Conservation (phyloP, 37 sponge, comb jelly and placozoan species). For the Aplysina aerophoba region DNA sequence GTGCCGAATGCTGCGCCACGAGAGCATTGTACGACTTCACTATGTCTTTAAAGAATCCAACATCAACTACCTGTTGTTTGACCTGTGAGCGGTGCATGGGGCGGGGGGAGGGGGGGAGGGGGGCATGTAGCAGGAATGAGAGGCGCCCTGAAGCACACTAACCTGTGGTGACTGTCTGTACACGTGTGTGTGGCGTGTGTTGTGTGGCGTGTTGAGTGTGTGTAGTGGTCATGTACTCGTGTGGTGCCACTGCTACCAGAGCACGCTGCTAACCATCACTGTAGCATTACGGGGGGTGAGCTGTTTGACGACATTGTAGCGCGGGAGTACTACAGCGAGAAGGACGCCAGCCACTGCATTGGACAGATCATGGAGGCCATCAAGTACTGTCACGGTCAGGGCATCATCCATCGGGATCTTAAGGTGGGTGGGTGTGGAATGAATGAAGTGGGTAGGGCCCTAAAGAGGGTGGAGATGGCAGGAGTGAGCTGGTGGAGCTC, state of each 20-base stretch:
- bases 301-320: slow-evolving; percentile 96
- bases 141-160: background rate
- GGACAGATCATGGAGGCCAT: slow-evolving; percentile 87
- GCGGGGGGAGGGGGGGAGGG: background rate
- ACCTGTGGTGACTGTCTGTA: background rate
- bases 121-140: background rate
- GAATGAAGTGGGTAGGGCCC: too few species aligned
- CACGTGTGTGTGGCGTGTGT: background rate
- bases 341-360: slow-evolving; percentile 90
- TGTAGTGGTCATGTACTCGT: background rate
- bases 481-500: too few species aligned
- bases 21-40: slow-evolving; percentile 86
- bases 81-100: slow-evolving; percentile 56
- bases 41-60: slow-evolving; percentile 67
- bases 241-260: too few species aligned
- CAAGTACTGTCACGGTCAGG: slow-evolving; percentile 74
- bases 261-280: background rate
- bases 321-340: slow-evolving; percentile 93
- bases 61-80: slow-evolving; percentile 83
- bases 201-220: background rate
- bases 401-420: slow-evolving; percentile 92
- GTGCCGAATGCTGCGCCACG: slow-evolving; percentile 71
- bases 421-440: slow-evolving; percentile 44
- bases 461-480: too few species aligned
- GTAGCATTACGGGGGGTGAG: slow-evolving; percentile 92